These are phyloP conservation scores for Coleophora flavipennella DNA, from an alignment of 2,888 invertebrate species.

Conservation along the genomic window DNA sequence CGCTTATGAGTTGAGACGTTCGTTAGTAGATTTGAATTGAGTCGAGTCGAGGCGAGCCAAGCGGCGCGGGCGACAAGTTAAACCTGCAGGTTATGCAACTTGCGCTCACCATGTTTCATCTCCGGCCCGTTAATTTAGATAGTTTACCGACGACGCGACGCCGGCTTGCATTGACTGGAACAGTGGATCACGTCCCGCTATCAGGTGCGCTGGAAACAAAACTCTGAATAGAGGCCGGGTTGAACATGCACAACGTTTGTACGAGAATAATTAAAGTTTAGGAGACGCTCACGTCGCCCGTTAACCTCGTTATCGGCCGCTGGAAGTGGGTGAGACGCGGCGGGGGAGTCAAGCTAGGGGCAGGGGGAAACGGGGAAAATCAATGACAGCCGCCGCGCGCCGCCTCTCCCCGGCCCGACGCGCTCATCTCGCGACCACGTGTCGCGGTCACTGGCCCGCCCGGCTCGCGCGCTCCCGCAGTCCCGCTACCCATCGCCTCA, in stretches of 20 bases:
- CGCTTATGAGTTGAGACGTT: slow-evolving; percentile 34
- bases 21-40: slow-evolving; percentile 42
- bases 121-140: slow-evolving; percentile 45
- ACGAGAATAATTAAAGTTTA: slow-evolving; percentile 73
- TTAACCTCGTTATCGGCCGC: slow-evolving; percentile 74
- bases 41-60: slow-evolving; percentile 13
- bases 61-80: slow-evolving; percentile 21
- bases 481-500: slow-evolving; percentile 21
- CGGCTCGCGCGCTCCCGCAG: slow-evolving; percentile 26
- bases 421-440: slow-evolving; percentile 70
- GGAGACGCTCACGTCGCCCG: slow-evolving; percentile 73
- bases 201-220: slow-evolving; percentile 67
- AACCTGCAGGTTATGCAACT: slow-evolving; percentile 26
- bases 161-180: slow-evolving; percentile 25
- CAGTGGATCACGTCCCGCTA: slow-evolving; percentile 54
- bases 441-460: slow-evolving; percentile 70
- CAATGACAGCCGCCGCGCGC: slow-evolving; percentile 73
- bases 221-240: slow-evolving; percentile 65
- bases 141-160: slow-evolving; percentile 29
- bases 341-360: slow-evolving; percentile 51
- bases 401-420: slow-evolving; percentile 66
- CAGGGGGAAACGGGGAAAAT: slow-evolving; percentile 63
- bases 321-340: slow-evolving; percentile 72
- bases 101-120: slow-evolving; percentile 37
- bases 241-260: slow-evolving; percentile 71